These are phyloP conservation scores for Sialia sialis DNA, from an alignment of 2,113 vertebrate species.

Conservation along the genomic window DNA sequence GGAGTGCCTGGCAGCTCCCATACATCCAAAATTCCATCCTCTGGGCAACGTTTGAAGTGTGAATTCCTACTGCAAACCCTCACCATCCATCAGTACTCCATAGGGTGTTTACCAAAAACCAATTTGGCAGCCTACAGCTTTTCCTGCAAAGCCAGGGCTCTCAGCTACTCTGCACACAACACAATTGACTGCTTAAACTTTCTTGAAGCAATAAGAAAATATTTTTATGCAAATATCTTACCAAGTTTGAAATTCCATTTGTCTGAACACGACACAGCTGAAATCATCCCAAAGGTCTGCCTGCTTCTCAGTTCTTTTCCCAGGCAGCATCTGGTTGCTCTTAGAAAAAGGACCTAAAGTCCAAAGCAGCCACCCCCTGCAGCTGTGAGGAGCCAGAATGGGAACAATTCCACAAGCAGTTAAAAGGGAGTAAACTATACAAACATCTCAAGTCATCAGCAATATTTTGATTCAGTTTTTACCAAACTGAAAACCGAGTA, in stretches of 20 bases:
- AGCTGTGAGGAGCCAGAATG: not conserved
- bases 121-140: not conserved
- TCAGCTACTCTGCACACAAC: not conserved
- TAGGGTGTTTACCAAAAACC: not conserved
- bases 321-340: not conserved
- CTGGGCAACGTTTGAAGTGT: not conserved
- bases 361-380: not conserved
- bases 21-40: not conserved
- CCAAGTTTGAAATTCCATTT: not conserved
- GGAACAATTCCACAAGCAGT: not conserved
- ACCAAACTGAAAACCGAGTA: not conserved
- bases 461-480: not conserved
- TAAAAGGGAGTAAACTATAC: not conserved
- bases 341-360: not conserved
- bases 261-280: not conserved
- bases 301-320: not conserved
- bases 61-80: not conserved
- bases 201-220: not conserved
- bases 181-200: not conserved
- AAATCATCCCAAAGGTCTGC: not conserved
- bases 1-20: not conserved
- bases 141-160: not conserved
- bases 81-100: not conserved
- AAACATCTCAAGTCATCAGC: not conserved
- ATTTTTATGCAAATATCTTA: not conserved